Base-by-base conservation (phyloP, 2,113 vertebrate genomes). In the Nycticorax nycticorax region DNA sequence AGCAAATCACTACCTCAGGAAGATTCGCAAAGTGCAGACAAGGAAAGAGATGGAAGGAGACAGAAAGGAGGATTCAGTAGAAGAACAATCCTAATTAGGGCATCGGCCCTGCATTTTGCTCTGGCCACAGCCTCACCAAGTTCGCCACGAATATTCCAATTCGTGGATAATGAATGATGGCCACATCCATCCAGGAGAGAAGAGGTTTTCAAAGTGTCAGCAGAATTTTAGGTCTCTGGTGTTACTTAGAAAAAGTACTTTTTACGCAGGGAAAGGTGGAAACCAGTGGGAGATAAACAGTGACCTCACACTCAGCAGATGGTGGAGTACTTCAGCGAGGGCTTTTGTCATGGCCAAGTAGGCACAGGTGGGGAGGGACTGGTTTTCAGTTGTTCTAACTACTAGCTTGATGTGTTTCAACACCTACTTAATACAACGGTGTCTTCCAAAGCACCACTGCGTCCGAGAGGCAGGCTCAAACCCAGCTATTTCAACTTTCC, bases 141-240 rank as follows among this genome's bases (percentile, higher is more conserved):
- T 33, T 56, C 41, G 14, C 41, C 41, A 43, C 14, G 14, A 43
- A 43, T 43, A 43, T 43, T 43, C 41, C 41, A 43, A 15, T 43
- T 43, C 14, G 0, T 8, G 6, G 9, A 2, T 4, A n/a, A 9
- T 1, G 4, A 73, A 28, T 0, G 1, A 13, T 2, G 47, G 47
- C 8, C 43, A 11, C 21, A 4, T 12, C 19, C n/a, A 6, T 6
- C 6, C 20, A 11, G 1, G 6, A 12, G 3, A 75, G 39, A 43
- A 82, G 39, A 0, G 3, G 1, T 9, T 68, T 76, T 15, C 0
- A 0, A 79, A 79, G 19, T 0, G 8, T 12, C 26, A 41, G 45
- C 8, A 41, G 28, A 41, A 50, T 71, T 86, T 62, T 32, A 84
- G 12, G 17, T 63, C 14, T 50, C 45, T 17, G 21, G 14, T 8